Evolutionary conservation across 2,113 vertebrate genomes (phyloP).

Genomic region (Actenoides hombroni): DNA sequence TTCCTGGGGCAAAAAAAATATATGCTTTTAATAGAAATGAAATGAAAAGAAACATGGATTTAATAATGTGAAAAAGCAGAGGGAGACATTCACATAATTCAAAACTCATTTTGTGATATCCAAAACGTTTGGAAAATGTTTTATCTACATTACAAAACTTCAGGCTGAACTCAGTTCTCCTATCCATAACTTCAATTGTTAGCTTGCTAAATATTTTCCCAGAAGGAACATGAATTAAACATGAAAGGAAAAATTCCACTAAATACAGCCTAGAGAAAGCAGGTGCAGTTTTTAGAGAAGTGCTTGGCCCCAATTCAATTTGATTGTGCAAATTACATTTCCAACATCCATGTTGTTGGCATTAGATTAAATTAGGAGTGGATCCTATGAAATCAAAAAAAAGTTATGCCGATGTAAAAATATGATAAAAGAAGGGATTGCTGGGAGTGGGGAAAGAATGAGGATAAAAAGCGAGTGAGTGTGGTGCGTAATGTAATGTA

Average conservation of each 20-base stretch:
- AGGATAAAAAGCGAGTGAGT: not conserved
- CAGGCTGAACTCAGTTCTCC: not conserved
- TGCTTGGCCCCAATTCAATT: conserved; percentile 13
- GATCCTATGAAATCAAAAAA: not conserved
- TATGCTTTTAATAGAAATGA: not conserved
- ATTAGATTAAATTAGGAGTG: not conserved
- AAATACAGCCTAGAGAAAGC: conserved; percentile 50
- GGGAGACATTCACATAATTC: conserved; percentile 7
- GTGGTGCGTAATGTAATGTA: not conserved
- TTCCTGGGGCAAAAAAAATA: not conserved
- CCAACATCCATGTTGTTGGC: not conserved
- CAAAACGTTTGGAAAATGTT: not conserved
- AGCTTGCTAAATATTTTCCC: conserved; percentile 18
- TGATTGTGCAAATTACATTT: conserved; percentile 24
- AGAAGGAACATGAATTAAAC: conserved; percentile 55
- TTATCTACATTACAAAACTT: conserved; percentile 9
- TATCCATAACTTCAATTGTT: not conserved
- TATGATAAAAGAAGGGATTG: not conserved
- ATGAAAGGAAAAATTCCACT: conserved; percentile 29
- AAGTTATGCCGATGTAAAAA: not conserved
- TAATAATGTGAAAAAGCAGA: not conserved
- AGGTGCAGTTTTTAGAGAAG: conserved; percentile 24
- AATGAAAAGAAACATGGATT: not conserved
- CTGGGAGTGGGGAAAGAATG: not conserved
- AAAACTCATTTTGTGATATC: not conserved